These are phyloP conservation scores for Subacronicta megacephala DNA, from an alignment of 2,888 invertebrate genomes.

Conservation along the genomic window DNA sequence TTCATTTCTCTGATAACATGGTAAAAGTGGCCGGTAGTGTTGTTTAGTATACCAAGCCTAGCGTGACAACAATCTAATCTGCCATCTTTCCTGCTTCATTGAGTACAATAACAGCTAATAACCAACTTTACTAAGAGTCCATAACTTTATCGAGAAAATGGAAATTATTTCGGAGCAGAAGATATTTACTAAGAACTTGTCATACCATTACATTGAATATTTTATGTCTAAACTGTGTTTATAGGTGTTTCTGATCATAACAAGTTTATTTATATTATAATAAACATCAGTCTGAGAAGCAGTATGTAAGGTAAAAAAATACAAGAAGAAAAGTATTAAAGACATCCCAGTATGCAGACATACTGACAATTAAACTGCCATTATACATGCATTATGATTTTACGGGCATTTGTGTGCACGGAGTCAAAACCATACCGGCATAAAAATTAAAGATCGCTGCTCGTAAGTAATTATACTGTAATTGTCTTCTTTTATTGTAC, in stretches of 20 bases:
- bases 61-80: constrained; percentile 18
- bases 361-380: constrained; percentile 48
- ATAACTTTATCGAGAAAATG: no score
- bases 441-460: constrained; percentile 43
- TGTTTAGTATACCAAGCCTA: constrained; percentile 14
- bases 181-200: no score
- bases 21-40: neutral
- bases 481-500: constrained; percentile 44
- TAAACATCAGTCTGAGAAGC: neutral
- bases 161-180: no score
- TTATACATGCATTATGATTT: constrained; percentile 55
- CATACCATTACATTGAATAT: no score
- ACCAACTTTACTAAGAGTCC: no score
- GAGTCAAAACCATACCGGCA: constrained; percentile 49
- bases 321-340: constrained; percentile 8
- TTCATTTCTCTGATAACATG: neutral
- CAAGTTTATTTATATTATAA: neutral
- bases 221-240: no score
- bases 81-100: constrained; percentile 32
- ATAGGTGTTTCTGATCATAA: no score
- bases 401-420: constrained; percentile 50
- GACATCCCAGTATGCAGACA: constrained; percentile 16
- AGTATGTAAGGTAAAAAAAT: constrained; percentile 10
- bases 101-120: no score
- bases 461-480: constrained; percentile 39